Base-by-base conservation (phyloP, 2,888 invertebrate species). In the Merodon equestris region DNA sequence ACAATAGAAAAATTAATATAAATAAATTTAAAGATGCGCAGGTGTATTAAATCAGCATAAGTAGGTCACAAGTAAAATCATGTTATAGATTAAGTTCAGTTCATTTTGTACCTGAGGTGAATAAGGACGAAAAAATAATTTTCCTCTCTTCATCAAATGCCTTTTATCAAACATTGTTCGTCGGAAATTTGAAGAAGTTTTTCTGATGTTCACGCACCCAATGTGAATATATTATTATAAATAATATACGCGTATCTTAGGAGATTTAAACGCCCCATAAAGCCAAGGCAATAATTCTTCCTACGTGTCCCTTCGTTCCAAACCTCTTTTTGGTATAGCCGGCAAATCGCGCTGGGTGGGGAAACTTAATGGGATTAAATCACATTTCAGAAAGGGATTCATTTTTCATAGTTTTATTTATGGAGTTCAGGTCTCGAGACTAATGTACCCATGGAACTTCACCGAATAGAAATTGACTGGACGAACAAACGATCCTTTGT, bases 381-480 rank as follows among this genome's bases (percentile, higher is more conserved):
- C 68, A 74, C 79, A 74, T 79, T 74, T 79, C 68, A 79, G 48
- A 63, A 70, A 60, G 44, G 68, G 68, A 74, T 79, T 73, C 58
- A 79, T 79, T 79, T 79, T 79, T 70, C 74, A 79, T 34, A 73
- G 64, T 73, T 73, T 74, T 79, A 79, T 79, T 79, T 79, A 79
- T 79, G 79, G 79, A 79, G 63, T 79, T 64, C 67, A 64, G 56
- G 73, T 67, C 79, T 51, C 58, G 68, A 53, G 58, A 50, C 70
- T 64, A 70, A n/a, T n/a, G n/a, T n/a, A n/a, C n/a, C n/a, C 54
- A 50, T 63, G 67, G 57, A 73, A 58, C 73, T 79, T 73, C 73
- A 73, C 67, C 67, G 51, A 18, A 40, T 40, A 2, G 27, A 2
- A 27, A 27, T 4, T 2, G 27, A 27, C 27, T 27, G 66, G 18